Base-by-base conservation (phyloP, 2,888 invertebrate genomes). In the Scaeva pyrastri region DNA sequence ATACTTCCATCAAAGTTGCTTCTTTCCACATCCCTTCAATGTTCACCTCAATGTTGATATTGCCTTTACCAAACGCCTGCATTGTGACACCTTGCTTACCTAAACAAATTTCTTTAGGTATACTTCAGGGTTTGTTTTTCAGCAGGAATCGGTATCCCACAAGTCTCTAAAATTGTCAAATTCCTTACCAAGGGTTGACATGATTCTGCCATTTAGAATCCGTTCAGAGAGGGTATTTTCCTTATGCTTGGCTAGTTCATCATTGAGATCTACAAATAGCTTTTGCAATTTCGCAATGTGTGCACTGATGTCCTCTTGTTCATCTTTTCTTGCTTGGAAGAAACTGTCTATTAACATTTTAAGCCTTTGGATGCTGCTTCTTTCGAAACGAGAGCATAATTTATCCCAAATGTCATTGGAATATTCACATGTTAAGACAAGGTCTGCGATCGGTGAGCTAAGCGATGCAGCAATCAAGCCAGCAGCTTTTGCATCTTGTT, bases 61-160 rank as follows among this genome's bases (percentile, higher is more conserved):
- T 52, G 21, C 39, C 39, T 52, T 68, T 50, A 19, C 52, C 68
- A 52, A 50, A 66, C 39, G 68, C 52, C 56, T 45, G 43, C 58
- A 43, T 71, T 14, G 43, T 71, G 16, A 56, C 56, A 26, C 43
- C 71, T 26, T 71, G 56, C 43, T 71, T 71, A 56, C 71, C 71
- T n/a, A 71, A 43, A 71, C 26, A 23, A 12, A 70, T 56, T 71
- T 56, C 55, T 71, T 71, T 43, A 31, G 56, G 56, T 55, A 56
- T 43, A 71, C 31, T 56, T 56, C 36, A 58, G 56, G 8, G 16
- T 58, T 19, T 58, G 58, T 6, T 58, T 58, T 39, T 58, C 56
- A 4, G 26, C 11, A 1, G 55, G 11, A n/a, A 55, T 55, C 12
- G 55, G n/a, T n/a, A 55, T 26, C 55, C 55, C 36, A 36, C n/a